phyloP scores from a whole-genome alignment of 2,797 vertebrate genomes.

The Chelon auratus region DNA sequence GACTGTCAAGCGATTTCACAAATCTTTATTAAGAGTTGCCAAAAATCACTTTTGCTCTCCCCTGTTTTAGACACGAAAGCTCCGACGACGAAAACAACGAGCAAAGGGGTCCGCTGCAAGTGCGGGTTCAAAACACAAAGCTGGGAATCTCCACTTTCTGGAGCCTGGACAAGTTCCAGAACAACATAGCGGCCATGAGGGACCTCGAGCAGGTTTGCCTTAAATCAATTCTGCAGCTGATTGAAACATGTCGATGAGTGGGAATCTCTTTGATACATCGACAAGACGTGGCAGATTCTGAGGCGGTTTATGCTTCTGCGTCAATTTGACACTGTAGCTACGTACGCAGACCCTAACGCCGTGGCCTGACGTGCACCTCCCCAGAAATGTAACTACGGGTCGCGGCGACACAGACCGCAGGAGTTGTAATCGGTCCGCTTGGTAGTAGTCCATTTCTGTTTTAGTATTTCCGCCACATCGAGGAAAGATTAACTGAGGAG shows the following conservation, averaged over 20 bases:
- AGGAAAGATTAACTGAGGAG: too few species aligned
- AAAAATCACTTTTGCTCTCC: not conserved
- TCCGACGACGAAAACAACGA: conserved; percentile 67
- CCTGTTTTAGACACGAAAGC: conserved; percentile 85
- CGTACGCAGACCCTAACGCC: too few species aligned
- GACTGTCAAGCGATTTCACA: too few species aligned
- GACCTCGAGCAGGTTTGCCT: conserved; percentile 91
- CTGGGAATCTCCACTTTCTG: conserved; percentile 93
- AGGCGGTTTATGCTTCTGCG: too few species aligned
- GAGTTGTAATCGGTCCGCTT: too few species aligned
- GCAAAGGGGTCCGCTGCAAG: conserved; percentile 75
- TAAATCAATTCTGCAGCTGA: not conserved
- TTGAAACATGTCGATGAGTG: not conserved
- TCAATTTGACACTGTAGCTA: too few species aligned
- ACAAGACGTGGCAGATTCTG: too few species aligned
- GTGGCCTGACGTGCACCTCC: too few species aligned
- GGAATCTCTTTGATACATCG: not conserved
- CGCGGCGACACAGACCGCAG: too few species aligned
- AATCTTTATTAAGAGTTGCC: not conserved
- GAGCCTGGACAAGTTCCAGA: conserved; percentile 95
- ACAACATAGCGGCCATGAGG: conserved; percentile 93
- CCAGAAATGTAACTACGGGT: too few species aligned
- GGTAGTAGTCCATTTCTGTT: too few species aligned
- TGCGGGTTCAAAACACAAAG: conserved; percentile 91
- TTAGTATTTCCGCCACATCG: too few species aligned